Conservation (phyloP, 2,113 vertebrate species). For the Python bivittatus region DNA sequence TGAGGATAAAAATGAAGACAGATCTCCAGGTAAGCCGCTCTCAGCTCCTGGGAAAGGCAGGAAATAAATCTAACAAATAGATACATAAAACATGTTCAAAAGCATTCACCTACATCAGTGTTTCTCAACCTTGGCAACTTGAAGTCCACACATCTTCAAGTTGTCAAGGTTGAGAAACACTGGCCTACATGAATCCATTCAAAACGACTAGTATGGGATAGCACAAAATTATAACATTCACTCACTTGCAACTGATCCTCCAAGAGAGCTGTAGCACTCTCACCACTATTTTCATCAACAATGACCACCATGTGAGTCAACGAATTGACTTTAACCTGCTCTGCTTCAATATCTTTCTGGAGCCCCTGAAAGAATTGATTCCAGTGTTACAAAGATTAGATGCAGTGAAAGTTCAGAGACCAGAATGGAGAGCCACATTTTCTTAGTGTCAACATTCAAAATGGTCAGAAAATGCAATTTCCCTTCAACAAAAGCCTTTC, state of each 20-base stretch:
- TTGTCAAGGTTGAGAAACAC: no score
- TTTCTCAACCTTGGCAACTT: no score
- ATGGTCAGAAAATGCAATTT: not conserved
- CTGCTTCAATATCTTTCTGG: constrained; percentile 90
- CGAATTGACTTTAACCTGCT: constrained; percentile 98
- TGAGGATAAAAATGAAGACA: not conserved
- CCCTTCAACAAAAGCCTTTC: not conserved
- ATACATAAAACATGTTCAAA: not conserved
- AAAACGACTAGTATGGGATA: not conserved
- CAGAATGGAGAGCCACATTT: not conserved
- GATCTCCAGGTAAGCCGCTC: not conserved
- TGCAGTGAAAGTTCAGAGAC: not conserved
- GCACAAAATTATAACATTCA: not conserved
- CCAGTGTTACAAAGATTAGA: not conserved
- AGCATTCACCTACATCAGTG: not conserved
- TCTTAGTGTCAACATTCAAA: not conserved
- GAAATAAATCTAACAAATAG: not conserved
- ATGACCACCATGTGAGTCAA: constrained; percentile 98
- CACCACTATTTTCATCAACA: constrained; percentile 93
- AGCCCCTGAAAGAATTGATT: constrained; percentile 75
- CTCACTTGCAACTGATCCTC: constrained; percentile 93
- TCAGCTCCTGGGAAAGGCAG: not conserved
- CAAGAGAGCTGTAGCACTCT: constrained; percentile 86
- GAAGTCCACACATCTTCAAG: no score
- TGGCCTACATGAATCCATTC: not conserved